phyloP scores from a whole-genome alignment of 2,888 invertebrate species.

The Standfussiana lucernea region DNA sequence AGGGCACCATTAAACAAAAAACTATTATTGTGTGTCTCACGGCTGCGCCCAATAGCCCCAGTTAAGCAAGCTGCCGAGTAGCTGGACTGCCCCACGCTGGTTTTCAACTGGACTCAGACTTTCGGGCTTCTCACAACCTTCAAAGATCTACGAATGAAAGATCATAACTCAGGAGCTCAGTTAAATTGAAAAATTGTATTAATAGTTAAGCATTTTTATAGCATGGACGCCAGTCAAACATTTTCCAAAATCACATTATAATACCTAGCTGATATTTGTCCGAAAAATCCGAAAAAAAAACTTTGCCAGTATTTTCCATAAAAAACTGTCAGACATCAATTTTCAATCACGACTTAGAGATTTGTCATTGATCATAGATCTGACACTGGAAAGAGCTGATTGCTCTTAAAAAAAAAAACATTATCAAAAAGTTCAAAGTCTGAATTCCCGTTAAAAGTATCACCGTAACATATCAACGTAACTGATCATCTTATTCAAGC shows the following conservation, averaged over 20 bases:
- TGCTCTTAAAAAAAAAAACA: neutral
- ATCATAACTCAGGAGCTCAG: neutral
- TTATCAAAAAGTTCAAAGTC: conserved; percentile 16
- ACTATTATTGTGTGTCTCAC: too few species aligned
- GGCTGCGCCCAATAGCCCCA: too few species aligned
- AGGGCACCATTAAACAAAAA: too few species aligned
- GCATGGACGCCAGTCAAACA: too few species aligned
- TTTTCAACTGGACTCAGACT: too few species aligned
- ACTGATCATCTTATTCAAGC: conserved; percentile 45
- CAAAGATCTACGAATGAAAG: neutral
- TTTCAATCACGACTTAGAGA: neutral
- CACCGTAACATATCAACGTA: conserved; percentile 25
- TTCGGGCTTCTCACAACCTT: neutral
- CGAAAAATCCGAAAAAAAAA: neutral
- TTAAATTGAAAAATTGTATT: neutral
- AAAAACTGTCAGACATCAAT: neutral
- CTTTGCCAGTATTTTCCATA: neutral
- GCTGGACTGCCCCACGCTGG: too few species aligned
- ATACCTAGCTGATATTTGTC: too few species aligned
- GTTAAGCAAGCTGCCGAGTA: too few species aligned
- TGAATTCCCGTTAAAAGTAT: conserved; percentile 7
- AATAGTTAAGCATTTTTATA: neutral
- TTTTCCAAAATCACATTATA: neutral
- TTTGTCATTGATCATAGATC: too few species aligned
- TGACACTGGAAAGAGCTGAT: neutral